Base-by-base conservation (phyloP, 2,113 vertebrate species). In the Prolemur simus region DNA sequence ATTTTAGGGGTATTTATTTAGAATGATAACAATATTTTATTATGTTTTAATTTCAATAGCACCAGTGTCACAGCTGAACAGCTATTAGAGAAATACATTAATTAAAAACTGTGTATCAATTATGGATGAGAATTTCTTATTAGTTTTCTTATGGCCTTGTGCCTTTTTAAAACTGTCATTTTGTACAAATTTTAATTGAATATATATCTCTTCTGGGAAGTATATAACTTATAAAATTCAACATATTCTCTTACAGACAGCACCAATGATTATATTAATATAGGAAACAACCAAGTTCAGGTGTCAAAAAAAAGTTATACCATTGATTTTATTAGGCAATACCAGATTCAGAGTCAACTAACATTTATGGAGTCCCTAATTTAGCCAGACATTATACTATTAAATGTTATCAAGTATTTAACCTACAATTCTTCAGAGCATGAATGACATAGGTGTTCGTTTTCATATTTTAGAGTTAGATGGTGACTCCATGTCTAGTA, bases 181-280 rank as follows among this genome's bases (percentile, higher is more conserved):
- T 97, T 91, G 81, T 87, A 39, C 39, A 96, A 81, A 93, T 83
- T 89, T 87, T 96, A 64, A 58, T 77, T 94, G 34, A 92, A 95
- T 37, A 89, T 18, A 0, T 84, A 34, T 80, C 56, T 95, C 47
- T 89, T 7, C 21, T 87, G 25, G 27, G 52, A 6, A 87, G 29
- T 56, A 68, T 7, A 63, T 37, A 74, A 49, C 20, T 69, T 9
- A 91, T 63, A 37, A 87, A 95, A 86, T 96, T 52, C 69, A 82
- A 6, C 9, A 8, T 63, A 14, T 86, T 93, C 10, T 78, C 27
- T 95, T 83, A 23, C 2, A 84, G 56, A 80, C 4, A 71, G 45
- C 6, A 74, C 9, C 21, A 2, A 45, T 89, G 15, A 14, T 39
- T 49, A 20, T 78, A 68, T 87, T 96, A 80, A 69, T 89, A 76